These are phyloP conservation scores for Drosophila nigromelanica DNA, from an alignment of 1,140 invertebrate genomes.

Conservation along the genomic window DNA sequence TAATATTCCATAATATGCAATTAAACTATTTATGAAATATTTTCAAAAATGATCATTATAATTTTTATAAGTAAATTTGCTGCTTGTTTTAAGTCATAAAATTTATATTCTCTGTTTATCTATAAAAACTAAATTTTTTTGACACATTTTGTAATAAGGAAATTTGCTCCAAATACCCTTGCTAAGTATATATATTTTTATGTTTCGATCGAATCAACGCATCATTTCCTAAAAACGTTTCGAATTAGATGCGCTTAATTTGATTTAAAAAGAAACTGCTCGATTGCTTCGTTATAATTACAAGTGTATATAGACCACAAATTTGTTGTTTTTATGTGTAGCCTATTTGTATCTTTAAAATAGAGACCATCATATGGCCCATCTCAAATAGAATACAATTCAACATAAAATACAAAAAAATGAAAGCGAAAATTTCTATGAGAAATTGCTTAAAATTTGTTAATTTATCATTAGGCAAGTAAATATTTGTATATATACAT, in stretches of 20 bases:
- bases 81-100: background rate
- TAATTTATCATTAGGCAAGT: slow-evolving; percentile 63
- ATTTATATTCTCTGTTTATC: background rate
- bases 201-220: slow-evolving; percentile 21
- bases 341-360: slow-evolving; percentile 4
- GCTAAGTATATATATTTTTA: background rate
- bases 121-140: background rate
- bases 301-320: slow-evolving; percentile 15
- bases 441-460: slow-evolving; percentile 65
- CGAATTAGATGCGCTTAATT: slow-evolving; percentile 62
- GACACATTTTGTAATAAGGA: too few species aligned
- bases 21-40: background rate
- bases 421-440: slow-evolving; percentile 60
- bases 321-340: slow-evolving; percentile 1
- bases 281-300: slow-evolving; percentile 13
- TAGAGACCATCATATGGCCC: background rate
- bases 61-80: too few species aligned
- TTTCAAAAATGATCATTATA: too few species aligned
- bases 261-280: slow-evolving; percentile 1
- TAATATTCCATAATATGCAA: background rate
- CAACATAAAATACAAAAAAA: slow-evolving; percentile 23
- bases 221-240: slow-evolving; percentile 53
- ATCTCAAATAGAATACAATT: slow-evolving; percentile 31
- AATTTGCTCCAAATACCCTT: background rate
- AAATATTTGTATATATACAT: slow-evolving; percentile 23